phyloP scores from a whole-genome alignment of 2,113 vertebrate genomes.

The Mixornis gularis region DNA sequence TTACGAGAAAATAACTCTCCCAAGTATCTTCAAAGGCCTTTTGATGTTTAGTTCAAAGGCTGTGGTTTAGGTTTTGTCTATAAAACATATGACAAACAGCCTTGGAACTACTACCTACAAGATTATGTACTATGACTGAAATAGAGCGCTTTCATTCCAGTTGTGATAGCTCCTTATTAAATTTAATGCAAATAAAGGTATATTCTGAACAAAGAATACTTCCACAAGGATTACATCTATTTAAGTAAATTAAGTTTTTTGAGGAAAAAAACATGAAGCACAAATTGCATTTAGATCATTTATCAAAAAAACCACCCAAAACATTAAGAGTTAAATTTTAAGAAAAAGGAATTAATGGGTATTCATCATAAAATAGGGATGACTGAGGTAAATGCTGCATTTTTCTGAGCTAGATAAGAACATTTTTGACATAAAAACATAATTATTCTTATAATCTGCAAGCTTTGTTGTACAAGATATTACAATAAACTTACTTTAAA shows the following conservation, averaged over 20 bases:
- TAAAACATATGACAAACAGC: neutral
- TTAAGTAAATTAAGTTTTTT: neutral
- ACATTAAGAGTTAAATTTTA: neutral
- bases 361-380: neutral
- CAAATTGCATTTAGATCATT: neutral
- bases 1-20: neutral
- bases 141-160: neutral
- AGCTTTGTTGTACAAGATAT: neutral
- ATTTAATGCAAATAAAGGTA: neutral
- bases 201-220: neutral
- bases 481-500: neutral
- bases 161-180: neutral
- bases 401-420: neutral
- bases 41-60: constrained; percentile 44
- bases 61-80: neutral
- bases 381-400: neutral
- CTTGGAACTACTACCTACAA: neutral
- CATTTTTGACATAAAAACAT: neutral
- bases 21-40: constrained; percentile 23
- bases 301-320: neutral
- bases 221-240: neutral
- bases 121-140: neutral
- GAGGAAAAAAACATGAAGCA: neutral
- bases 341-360: neutral
- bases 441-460: neutral